phyloP scores from a whole-genome alignment of 1,140 invertebrate genomes.

The Polypedilum vanderplanki region DNA sequence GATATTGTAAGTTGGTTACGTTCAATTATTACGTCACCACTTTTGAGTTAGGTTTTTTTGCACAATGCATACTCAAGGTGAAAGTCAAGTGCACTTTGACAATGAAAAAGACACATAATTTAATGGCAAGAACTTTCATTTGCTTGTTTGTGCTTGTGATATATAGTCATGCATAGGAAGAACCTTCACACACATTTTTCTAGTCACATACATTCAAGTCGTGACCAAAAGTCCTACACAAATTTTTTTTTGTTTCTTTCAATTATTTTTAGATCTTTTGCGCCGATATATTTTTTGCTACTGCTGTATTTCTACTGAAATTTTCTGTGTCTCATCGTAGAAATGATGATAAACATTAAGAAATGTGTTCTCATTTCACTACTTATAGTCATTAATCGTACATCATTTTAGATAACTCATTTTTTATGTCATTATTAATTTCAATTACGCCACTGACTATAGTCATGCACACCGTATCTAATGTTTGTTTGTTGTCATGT shows the following conservation, averaged over 20 bases:
- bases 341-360: background rate
- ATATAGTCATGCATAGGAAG: background rate
- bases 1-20: background rate
- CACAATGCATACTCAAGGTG: background rate
- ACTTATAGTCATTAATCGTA: background rate
- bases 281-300: conserved; percentile 15
- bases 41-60: background rate
- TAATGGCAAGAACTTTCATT: no score
- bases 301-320: background rate
- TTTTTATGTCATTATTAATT: no score
- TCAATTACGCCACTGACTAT: no score
- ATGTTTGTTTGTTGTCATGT: no score
- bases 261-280: conserved; percentile 1
- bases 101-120: background rate
- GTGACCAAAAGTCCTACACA: conserved; percentile 3
- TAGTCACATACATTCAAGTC: background rate
- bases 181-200: conserved; percentile 17
- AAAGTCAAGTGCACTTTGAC: conserved; percentile 10
- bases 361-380: background rate
- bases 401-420: background rate
- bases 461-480: no score
- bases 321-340: no score
- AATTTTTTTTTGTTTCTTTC: background rate
- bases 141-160: no score
- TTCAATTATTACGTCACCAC: background rate